Conservation (phyloP, 2,797 vertebrate genomes). For the Etheostoma perlongum region DNA sequence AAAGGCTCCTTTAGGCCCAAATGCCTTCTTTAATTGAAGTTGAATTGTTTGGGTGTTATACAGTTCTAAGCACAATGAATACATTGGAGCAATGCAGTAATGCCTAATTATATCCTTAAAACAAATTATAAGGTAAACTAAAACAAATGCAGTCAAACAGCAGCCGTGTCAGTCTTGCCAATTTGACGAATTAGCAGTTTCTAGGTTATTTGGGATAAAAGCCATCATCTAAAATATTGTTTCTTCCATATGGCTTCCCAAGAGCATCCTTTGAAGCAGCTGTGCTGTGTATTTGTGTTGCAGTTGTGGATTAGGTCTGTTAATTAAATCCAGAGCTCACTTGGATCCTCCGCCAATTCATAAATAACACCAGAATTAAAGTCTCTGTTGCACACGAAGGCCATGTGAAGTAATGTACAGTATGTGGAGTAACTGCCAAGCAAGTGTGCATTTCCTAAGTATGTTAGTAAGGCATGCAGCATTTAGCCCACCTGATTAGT, state of each 20-base stretch:
- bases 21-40: neutral
- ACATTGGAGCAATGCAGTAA: neutral
- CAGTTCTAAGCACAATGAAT: neutral
- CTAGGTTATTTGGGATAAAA: constrained; percentile 26
- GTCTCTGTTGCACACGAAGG: constrained; percentile 47
- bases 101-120: neutral
- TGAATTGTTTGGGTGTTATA: neutral
- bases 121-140: neutral
- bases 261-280: constrained; percentile 59
- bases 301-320: constrained; percentile 60
- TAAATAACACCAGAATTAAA: constrained; percentile 75
- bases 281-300: constrained; percentile 47
- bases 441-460: constrained; percentile 35
- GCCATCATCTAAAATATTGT: constrained; percentile 18
- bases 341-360: constrained; percentile 59
- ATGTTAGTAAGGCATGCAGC: constrained; percentile 49
- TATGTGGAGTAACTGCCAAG: constrained; percentile 41
- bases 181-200: constrained; percentile 23
- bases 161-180: constrained; percentile 7
- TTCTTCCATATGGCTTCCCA: constrained; percentile 39
- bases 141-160: constrained; percentile 2
- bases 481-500: constrained; percentile 13
- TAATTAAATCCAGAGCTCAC: constrained; percentile 72
- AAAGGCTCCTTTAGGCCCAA: constrained; percentile 19
- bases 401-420: constrained; percentile 55